These are phyloP conservation scores for Coelopa frigida DNA, from an alignment of 1,140 invertebrate species.

Conservation along the genomic window DNA sequence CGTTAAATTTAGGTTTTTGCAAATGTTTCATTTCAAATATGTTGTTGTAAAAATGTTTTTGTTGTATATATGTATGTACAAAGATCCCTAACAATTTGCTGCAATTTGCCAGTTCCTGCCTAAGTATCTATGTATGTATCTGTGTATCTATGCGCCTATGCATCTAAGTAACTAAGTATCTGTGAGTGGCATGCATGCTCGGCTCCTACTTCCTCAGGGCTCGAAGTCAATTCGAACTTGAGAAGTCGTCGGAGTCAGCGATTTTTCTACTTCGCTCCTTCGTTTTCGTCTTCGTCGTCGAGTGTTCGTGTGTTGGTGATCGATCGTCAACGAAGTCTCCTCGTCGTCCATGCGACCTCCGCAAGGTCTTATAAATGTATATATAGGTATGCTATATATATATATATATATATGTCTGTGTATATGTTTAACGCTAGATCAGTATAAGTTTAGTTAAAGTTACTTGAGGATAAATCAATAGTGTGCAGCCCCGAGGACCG, in stretches of 20 bases:
- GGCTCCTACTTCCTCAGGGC: no score
- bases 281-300: no score
- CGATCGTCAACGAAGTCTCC: no score
- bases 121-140: constrained; percentile 1
- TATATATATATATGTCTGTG: background rate
- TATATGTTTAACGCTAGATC: background rate
- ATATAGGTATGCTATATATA: background rate
- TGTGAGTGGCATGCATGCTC: constrained; percentile 1
- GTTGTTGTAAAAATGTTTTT: constrained; percentile 6
- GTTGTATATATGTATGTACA: no score
- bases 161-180: constrained; percentile 5
- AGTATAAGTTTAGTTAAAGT: background rate
- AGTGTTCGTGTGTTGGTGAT: no score
- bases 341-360: no score
- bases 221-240: no score
- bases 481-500: no score
- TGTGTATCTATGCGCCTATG: constrained; percentile 4
- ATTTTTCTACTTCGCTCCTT: no score
- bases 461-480: no score
- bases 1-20: constrained; percentile 9
- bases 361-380: background rate
- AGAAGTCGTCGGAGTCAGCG: no score
- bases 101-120: background rate
- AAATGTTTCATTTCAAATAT: constrained; percentile 3
- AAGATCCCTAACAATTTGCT: constrained; percentile 4